Conservation (phyloP, 2,113 vertebrate species). For the Tinamus guttatus region DNA sequence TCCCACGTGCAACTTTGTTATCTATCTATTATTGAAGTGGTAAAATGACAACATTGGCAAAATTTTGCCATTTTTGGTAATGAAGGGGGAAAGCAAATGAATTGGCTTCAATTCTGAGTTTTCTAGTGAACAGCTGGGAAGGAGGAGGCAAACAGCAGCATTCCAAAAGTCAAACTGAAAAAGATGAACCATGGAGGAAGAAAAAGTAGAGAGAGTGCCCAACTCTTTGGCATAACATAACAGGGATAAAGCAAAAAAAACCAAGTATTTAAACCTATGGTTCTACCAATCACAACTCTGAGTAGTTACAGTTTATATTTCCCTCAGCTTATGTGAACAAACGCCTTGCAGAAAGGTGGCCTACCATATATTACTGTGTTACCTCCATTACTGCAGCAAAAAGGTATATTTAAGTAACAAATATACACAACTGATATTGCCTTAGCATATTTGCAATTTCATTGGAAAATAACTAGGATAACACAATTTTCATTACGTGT, state of each 20-base stretch:
- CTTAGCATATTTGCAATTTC: neutral
- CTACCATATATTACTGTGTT: neutral
- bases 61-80: slow-evolving; percentile 71
- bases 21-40: slow-evolving; percentile 62
- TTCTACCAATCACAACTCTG: neutral
- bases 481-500: neutral
- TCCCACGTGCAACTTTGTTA: slow-evolving; percentile 66
- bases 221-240: neutral
- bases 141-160: slow-evolving; percentile 61
- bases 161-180: slow-evolving; percentile 14
- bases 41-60: slow-evolving; percentile 68
- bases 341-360: neutral
- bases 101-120: slow-evolving; percentile 27
- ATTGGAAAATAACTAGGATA: neutral
- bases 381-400: neutral
- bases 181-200: neutral
- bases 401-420: neutral
- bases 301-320: neutral
- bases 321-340: neutral
- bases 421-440: neutral
- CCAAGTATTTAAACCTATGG: neutral
- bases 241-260: neutral
- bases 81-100: slow-evolving; percentile 60
- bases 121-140: slow-evolving; percentile 59
- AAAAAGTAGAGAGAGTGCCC: neutral